These are phyloP conservation scores for Onychostruthus taczanowskii DNA, from an alignment of 2,113 vertebrate species.

Conservation along the genomic window DNA sequence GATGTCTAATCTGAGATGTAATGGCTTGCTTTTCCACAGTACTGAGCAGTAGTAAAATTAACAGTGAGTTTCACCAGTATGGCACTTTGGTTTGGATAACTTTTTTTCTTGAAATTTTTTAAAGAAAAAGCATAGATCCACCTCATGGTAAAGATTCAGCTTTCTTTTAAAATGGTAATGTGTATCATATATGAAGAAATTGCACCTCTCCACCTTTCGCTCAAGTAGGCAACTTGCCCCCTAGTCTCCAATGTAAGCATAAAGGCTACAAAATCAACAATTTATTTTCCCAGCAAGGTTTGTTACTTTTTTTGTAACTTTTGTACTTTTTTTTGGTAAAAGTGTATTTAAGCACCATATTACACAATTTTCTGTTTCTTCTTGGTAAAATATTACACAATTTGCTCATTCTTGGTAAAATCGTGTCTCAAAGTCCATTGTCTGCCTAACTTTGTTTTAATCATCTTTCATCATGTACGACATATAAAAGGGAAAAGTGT, in stretches of 20 bases:
- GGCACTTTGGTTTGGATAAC: not conserved
- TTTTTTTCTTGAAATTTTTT: not conserved
- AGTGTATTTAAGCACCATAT: not conserved
- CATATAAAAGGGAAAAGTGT: not conserved
- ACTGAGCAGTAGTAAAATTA: not conserved
- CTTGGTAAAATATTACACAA: not conserved
- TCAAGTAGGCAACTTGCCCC: not conserved
- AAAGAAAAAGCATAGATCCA: not conserved
- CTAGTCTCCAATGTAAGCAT: not conserved
- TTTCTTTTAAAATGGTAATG: not conserved
- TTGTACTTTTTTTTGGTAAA: not conserved
- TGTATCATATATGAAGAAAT: not conserved
- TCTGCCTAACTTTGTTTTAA: not conserved
- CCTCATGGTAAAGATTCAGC: not conserved
- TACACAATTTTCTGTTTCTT: not conserved
- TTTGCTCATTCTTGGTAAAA: not conserved
- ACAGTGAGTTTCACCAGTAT: not conserved
- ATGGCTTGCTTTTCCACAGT: constrained; percentile 8
- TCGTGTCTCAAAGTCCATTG: not conserved
- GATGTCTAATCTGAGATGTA: constrained; percentile 41
- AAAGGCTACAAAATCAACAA: not conserved
- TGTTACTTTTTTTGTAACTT: not conserved
- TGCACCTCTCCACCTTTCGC: fast-evolving
- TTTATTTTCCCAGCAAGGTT: not conserved
- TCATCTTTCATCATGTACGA: not conserved